Evolutionary conservation across 2,797 vertebrate species (phyloP), one percentile per base, ranked within the genome.

Genomic region (Nannoperca obscura): DNA sequence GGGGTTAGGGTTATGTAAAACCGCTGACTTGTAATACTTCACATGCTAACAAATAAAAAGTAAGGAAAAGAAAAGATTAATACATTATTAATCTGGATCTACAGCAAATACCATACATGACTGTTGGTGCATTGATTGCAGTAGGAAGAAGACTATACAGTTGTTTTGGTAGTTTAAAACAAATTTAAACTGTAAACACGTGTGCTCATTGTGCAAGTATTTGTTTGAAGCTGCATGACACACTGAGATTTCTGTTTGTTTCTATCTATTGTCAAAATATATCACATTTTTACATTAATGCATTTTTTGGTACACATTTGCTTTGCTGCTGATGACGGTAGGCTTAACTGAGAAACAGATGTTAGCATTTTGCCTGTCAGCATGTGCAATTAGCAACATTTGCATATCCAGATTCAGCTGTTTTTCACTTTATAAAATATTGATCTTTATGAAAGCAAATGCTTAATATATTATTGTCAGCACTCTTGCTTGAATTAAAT

Each of bases 331-430:
- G 87, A 82, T 92, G 91, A 88, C 58, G 85, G 82, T 86, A 76
- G 83, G 83, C 88, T 86, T 89, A 89, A 90, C 86, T 87, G 88
- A 83, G 91, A 94, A 92, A 89, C 95, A 95, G 94, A 95, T 95
- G 95, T 94, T 92, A 90, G 83, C 87, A 88, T 92, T 93, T 94
- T 93, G 86, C 91, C 84, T 94, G 94, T 95, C 95, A 95, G 95
- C 93, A 94, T 96, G 94, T 90, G 86, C 93, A 95, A 96, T 96
- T 94, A 95, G 88, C 73, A 71, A 66, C 76, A 95, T 95, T 95
- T 95, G 94, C 95, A 95, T 95, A 95, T 91, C 83, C 79, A 85
- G 83, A 76, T 87, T 87, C 77, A 87, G 82, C 81, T 87, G 82
- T 73, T 86, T 93, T 83, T 82, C 61, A 71, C 67, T 78, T 81